A percentile compares a stretch with the other conserved stretches of the same genome.
These are phyloP conservation scores for Sylvilagus bachmani DNA, from an alignment of 2,113 vertebrate species.

Conservation along the genomic window DNA sequence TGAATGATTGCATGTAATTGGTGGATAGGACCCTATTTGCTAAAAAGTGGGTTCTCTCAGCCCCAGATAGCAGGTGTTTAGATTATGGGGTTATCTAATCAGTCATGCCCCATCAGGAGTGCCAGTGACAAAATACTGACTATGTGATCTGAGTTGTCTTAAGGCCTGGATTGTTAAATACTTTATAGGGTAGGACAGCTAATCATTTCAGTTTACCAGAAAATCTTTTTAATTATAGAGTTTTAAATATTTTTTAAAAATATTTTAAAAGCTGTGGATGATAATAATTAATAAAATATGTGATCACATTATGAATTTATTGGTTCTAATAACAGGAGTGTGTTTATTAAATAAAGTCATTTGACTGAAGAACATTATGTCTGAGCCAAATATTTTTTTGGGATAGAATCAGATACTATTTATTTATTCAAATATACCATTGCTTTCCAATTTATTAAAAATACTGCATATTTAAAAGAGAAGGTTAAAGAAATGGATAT, in stretches of 20 bases:
- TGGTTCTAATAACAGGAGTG: slow-evolving; percentile 40
- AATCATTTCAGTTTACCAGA: slow-evolving; percentile 13
- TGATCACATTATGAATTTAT: slow-evolving; percentile 13
- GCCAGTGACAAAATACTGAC: slow-evolving; percentile 41
- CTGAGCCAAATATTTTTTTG: neutral
- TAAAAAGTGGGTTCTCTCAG: slow-evolving; percentile 59
- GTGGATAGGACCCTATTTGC: slow-evolving; percentile 63
- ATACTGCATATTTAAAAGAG: neutral
- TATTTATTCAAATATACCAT: neutral
- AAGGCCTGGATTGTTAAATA: slow-evolving; percentile 71
- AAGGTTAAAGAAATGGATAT: neutral
- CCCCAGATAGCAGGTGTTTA: slow-evolving; percentile 70
- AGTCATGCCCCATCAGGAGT: neutral
- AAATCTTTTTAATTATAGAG: slow-evolving; percentile 63
- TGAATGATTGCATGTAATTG: slow-evolving; percentile 38
- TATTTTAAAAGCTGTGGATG: slow-evolving; percentile 56
- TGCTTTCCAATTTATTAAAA: neutral
- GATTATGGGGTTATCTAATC: slow-evolving; percentile 68
- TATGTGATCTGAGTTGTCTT: slow-evolving; percentile 56
- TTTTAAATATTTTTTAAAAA: slow-evolving; percentile 32
- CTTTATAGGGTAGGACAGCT: slow-evolving; percentile 68
- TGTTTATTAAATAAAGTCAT: slow-evolving; percentile 45
- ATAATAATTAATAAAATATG: slow-evolving; percentile 65
- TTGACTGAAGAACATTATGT: slow-evolving; percentile 41
- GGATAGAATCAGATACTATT: neutral